Conservation (phyloP, 2,888 invertebrate genomes). For the Drosophila affinis region DNA sequence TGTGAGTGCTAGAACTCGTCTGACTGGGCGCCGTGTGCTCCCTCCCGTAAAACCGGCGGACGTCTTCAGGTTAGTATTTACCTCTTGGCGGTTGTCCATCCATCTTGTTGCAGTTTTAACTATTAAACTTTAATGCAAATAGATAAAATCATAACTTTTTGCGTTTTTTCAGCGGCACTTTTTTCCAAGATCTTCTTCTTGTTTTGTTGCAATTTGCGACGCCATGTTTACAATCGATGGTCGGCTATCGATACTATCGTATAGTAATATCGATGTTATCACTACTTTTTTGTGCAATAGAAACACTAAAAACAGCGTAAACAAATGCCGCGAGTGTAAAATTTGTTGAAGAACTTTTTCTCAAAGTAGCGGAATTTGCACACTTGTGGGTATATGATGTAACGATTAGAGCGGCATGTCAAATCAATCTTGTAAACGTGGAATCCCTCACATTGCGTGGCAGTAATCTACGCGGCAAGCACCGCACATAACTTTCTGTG, state of each 20-base stretch:
- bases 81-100: slow-evolving; percentile 71
- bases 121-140: slow-evolving; percentile 37
- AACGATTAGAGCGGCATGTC: slow-evolving; percentile 27
- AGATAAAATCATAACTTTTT: slow-evolving; percentile 40
- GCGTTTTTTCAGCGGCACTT: slow-evolving; percentile 55
- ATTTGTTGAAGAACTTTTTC: background rate
- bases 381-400: slow-evolving; percentile 5
- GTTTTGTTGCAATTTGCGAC: slow-evolving; percentile 50
- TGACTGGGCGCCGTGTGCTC: background rate
- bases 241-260: background rate
- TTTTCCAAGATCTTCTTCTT: slow-evolving; percentile 54
- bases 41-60: too few species aligned
- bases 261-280: background rate
- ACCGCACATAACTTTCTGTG: slow-evolving; percentile 11
- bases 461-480: slow-evolving; percentile 17
- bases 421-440: slow-evolving; percentile 2
- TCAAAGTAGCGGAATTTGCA: background rate
- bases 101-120: slow-evolving; percentile 48
- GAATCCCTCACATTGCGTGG: slow-evolving; percentile 29
- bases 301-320: slow-evolving; percentile 11
- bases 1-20: slow-evolving; percentile 5
- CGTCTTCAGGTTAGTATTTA: slow-evolving; percentile 1
- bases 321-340: slow-evolving; percentile 10
- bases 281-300: background rate
- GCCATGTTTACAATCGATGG: slow-evolving; percentile 58